These are phyloP conservation scores for Calypte anna DNA, from an alignment of 2,113 vertebrate species.

Conservation along the genomic window DNA sequence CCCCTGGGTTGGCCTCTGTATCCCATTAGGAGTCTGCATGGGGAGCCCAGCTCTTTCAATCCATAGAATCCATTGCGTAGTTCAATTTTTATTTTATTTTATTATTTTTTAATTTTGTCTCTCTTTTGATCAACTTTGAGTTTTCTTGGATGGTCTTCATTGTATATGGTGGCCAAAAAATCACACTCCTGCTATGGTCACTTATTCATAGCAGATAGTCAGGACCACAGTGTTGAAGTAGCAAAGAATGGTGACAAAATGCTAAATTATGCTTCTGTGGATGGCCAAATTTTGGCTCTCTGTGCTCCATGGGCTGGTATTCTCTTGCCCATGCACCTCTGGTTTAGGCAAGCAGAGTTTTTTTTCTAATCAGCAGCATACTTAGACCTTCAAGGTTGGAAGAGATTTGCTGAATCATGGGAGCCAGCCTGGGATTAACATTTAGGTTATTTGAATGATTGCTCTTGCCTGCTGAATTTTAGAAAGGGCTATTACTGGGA, in stretches of 20 bases:
- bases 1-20: not conserved
- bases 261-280: not conserved
- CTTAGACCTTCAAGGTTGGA: not conserved
- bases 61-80: not conserved
- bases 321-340: not conserved
- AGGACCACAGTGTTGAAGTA: not conserved
- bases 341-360: not conserved
- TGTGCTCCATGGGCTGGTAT: not conserved
- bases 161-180: not conserved
- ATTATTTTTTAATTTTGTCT: not conserved
- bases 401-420: not conserved
- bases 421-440: not conserved
- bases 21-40: not conserved
- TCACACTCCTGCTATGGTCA: not conserved
- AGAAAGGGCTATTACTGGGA: not conserved
- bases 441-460: not conserved
- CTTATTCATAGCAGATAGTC: not conserved
- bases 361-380: not conserved
- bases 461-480: not conserved
- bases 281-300: not conserved
- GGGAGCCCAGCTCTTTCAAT: not conserved
- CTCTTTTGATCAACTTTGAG: not conserved
- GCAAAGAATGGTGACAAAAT: not conserved
- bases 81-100: not conserved
- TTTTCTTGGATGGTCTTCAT: not conserved